phyloP scores from a whole-genome alignment of 2,888 invertebrate genomes.

The Scaptomyza caliginosa region DNA sequence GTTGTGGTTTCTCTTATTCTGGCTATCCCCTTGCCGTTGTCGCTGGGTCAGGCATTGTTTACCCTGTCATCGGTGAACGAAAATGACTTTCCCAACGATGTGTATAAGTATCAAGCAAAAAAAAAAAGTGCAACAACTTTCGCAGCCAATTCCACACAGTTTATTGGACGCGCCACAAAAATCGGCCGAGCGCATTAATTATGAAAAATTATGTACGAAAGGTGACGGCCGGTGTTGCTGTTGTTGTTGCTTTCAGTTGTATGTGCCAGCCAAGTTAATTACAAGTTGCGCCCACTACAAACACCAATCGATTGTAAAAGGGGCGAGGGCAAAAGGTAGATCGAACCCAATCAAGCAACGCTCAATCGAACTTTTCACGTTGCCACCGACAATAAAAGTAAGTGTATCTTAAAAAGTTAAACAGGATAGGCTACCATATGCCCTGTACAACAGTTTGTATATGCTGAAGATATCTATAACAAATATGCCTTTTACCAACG shows the following conservation, averaged over 20 bases:
- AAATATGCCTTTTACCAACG: neutral
- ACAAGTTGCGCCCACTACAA: slow-evolving; percentile 77
- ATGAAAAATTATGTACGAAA: slow-evolving; percentile 64
- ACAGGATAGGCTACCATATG: neutral
- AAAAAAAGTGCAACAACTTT: slow-evolving; percentile 52
- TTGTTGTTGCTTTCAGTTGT: slow-evolving; percentile 32
- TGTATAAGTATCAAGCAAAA: slow-evolving; percentile 6
- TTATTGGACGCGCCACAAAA: slow-evolving; percentile 45
- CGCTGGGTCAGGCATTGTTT: slow-evolving; percentile 24
- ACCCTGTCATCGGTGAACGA: slow-evolving; percentile 19
- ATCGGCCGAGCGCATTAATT: slow-evolving; percentile 55
- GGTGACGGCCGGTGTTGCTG: slow-evolving; percentile 19
- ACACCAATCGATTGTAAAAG: slow-evolving; percentile 32
- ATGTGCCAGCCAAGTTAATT: slow-evolving; percentile 73
- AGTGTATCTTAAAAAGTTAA: neutral
- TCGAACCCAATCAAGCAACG: slow-evolving; percentile 68
- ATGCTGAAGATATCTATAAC: too few relatives aligned
- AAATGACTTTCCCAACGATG: slow-evolving; percentile 32
- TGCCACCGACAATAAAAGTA: slow-evolving; percentile 61
- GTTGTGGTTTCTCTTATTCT: slow-evolving; percentile 12
- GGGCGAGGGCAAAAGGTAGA: slow-evolving; percentile 18
- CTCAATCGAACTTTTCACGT: slow-evolving; percentile 72
- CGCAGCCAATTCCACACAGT: slow-evolving; percentile 64
- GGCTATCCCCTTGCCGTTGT: neutral
- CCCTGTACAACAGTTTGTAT: slow-evolving; percentile 14